Evolutionary conservation across 2,888 invertebrate genomes (phyloP).

Genomic region (Heliconius sara): DNA sequence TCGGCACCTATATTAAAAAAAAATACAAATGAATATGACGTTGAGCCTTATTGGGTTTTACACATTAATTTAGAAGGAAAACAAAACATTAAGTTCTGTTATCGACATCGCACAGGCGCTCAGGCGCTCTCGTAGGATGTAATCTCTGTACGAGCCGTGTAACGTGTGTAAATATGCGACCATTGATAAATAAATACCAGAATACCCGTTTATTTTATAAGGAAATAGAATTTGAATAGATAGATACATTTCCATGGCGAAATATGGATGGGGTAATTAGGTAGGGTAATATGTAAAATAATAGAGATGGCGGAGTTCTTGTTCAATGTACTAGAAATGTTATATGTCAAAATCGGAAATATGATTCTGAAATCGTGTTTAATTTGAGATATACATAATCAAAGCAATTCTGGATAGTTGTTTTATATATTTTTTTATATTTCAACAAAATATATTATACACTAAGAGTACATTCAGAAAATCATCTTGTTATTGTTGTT

Average conservation of each 20-base stretch:
- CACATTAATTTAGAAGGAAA: constrained; percentile 52
- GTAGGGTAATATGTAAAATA: not conserved
- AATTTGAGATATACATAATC: not conserved
- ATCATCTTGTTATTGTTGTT: no score
- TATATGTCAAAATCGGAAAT: not conserved
- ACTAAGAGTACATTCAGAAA: no score
- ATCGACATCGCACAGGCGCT: constrained; percentile 63
- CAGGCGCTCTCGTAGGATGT: constrained; percentile 51
- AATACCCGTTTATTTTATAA: constrained; percentile 27
- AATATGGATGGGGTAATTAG: constrained; percentile 10
- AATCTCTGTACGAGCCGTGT: constrained; percentile 59
- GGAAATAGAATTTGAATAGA: constrained; percentile 16
- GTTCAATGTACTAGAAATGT: not conserved
- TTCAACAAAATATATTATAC: no score
- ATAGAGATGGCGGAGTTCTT: not conserved
- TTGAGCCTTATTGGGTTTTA: constrained; percentile 54
- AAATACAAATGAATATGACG: constrained; percentile 56
- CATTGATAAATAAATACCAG: constrained; percentile 38
- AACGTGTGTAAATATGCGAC: constrained; percentile 44
- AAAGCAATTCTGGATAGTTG: no score
- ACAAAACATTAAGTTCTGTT: constrained; percentile 64
- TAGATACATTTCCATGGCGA: constrained; percentile 18
- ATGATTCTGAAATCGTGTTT: not conserved
- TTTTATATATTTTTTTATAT: no score
- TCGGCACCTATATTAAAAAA: constrained; percentile 19